Percentiles rank a stretch among this genome's conserved stretches.
Conservation (phyloP, 2,113 vertebrate genomes). For the Mesocricetus auratus region DNA sequence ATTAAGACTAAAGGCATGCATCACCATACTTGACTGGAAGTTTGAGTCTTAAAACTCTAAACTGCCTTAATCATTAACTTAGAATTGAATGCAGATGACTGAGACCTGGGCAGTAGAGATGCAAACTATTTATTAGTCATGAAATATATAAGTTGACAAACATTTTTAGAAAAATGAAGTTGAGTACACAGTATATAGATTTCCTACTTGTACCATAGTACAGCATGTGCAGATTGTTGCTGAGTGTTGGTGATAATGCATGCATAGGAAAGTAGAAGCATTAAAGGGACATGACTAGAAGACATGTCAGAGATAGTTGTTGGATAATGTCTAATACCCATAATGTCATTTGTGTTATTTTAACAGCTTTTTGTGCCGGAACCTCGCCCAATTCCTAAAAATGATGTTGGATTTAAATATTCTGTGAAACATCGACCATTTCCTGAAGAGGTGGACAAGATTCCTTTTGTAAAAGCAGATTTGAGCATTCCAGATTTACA, state of each 20-base stretch:
- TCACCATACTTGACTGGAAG: background rate
- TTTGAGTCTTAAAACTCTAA: constrained; percentile 56
- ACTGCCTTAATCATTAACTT: constrained; percentile 15
- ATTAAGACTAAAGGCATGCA: too few species aligned
- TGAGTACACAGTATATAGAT: background rate
- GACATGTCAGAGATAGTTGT: background rate
- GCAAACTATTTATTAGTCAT: background rate
- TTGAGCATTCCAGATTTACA: constrained; percentile 97
- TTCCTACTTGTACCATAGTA: background rate
- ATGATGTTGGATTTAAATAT: constrained; percentile 93
- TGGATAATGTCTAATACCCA: background rate
- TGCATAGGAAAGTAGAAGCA: constrained; percentile 4
- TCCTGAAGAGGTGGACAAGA: constrained; percentile 98
- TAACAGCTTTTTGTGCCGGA: constrained; percentile 95
- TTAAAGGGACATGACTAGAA: constrained; percentile 1
- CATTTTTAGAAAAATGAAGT: constrained; percentile 48
- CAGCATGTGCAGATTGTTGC: constrained; percentile 10
- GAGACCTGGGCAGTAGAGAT: background rate
- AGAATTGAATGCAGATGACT: background rate
- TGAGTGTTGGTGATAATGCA: background rate
- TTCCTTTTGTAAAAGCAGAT: constrained; percentile 97
- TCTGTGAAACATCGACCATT: constrained; percentile 96
- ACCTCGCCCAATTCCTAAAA: constrained; percentile 92
- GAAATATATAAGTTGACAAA: constrained; percentile 26
- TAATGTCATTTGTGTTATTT: constrained; percentile 64